Percentiles rank a stretch among this genome's conserved stretches.
These are phyloP conservation scores for Varanus salvator DNA, from an alignment of 2,113 vertebrate genomes.

Conservation along the genomic window DNA sequence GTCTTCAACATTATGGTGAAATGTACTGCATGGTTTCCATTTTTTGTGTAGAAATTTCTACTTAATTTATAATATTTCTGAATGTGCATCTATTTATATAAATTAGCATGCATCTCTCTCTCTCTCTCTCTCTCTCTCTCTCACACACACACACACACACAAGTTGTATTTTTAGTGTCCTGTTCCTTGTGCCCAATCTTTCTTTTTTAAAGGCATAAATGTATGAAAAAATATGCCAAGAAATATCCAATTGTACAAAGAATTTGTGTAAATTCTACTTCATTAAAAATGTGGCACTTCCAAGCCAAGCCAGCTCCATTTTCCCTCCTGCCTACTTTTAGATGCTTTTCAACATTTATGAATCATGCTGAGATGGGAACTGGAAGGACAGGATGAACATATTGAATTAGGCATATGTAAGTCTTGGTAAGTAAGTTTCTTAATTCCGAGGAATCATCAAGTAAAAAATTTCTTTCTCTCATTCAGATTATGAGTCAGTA, in stretches of 20 bases:
- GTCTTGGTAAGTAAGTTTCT: not conserved
- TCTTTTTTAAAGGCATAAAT: not conserved
- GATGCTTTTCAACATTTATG: not conserved
- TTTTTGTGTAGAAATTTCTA: too few species aligned
- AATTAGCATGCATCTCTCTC: too few species aligned
- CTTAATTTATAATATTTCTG: too few species aligned
- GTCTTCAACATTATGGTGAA: too few species aligned
- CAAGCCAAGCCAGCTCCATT: not conserved
- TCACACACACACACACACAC: too few species aligned
- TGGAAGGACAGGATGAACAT: not conserved
- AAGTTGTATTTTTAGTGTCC: too few species aligned
- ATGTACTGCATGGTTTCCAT: too few species aligned
- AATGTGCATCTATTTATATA: too few species aligned
- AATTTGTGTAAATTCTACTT: not conserved
- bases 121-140: too few species aligned
- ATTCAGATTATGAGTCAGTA: conserved; percentile 1
- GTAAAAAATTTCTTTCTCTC: not conserved
- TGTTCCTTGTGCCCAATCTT: too few species aligned
- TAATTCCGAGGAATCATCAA: not conserved
- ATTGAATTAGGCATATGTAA: not conserved
- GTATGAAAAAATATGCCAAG: not conserved
- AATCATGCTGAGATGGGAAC: not conserved
- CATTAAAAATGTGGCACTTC: not conserved
- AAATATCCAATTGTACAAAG: not conserved
- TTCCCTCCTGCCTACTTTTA: not conserved